Percentiles rank a stretch among this genome's conserved stretches.
These are phyloP conservation scores for Enteromius argenteus DNA, from an alignment of 2,797 vertebrate species.

Conservation along the genomic window DNA sequence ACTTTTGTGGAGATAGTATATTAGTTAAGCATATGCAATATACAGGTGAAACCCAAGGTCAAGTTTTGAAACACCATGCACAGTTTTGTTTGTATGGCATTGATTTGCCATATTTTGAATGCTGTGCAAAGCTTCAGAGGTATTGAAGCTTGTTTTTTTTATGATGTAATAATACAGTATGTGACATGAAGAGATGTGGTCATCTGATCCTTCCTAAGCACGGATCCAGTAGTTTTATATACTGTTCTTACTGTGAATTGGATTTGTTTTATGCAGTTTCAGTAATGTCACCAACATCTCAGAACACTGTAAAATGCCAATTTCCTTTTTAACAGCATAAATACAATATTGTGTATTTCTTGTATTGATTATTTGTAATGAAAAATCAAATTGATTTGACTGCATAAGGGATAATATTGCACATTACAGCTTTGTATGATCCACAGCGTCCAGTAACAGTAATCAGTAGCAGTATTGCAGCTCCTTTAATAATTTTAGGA, in stretches of 20 bases:
- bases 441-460: background rate
- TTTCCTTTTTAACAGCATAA: background rate
- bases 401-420: constrained; percentile 11
- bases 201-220: background rate
- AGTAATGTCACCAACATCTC: constrained; percentile 3
- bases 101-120: constrained; percentile 9
- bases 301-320: constrained; percentile 17
- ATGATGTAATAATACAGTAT: background rate
- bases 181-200: background rate
- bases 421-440: background rate
- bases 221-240: background rate
- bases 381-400: constrained; percentile 1
- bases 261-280: background rate
- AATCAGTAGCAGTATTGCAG: constrained; percentile 12
- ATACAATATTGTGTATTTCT: background rate
- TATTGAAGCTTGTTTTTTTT: background rate
- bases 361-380: background rate
- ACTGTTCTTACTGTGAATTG: background rate
- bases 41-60: background rate
- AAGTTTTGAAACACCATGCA: background rate
- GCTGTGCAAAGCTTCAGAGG: background rate
- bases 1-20: constrained; percentile 31
- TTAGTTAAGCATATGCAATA: background rate
- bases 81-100: constrained; percentile 1
- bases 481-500: background rate